A percentile compares a stretch with the other conserved stretches of the same genome.
Conservation (phyloP, 1,140 invertebrate genomes). For the Samia ricini region DNA sequence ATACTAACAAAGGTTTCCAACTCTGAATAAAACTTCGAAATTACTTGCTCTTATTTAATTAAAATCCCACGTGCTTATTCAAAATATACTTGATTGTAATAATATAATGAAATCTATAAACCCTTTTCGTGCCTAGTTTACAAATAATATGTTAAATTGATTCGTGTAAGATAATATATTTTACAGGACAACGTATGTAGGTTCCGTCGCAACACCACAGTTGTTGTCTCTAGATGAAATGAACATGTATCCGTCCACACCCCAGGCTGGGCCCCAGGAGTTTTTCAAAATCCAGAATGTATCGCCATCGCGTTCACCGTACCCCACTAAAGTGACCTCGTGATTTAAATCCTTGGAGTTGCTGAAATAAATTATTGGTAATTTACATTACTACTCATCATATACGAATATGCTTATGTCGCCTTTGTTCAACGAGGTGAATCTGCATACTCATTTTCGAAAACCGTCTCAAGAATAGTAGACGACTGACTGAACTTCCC, state of each 20-base stretch:
- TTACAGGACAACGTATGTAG: conserved; percentile 67
- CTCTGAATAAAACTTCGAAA: neutral
- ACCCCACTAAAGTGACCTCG: conserved; percentile 80
- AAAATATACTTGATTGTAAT: conserved; percentile 11
- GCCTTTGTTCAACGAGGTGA: no score
- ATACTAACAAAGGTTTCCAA: no score
- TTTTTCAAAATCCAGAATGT: conserved; percentile 90
- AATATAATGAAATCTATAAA: conserved; percentile 1
- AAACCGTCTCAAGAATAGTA: no score
- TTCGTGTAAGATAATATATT: neutral
- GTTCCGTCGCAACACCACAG: conserved; percentile 78
- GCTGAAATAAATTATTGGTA: conserved; percentile 22
- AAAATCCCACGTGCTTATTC: conserved; percentile 23
- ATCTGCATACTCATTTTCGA: no score
- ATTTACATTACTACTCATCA: no score
- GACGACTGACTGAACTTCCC: no score
- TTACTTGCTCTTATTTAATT: neutral
- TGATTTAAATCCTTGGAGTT: conserved; percentile 63
- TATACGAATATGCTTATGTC: no score
- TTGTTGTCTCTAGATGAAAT: conserved; percentile 93
- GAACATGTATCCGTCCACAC: conserved; percentile 86
- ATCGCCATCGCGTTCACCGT: conserved; percentile 77
- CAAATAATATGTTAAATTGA: neutral
- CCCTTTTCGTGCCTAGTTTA: neutral
- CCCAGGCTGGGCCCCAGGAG: conserved; percentile 84